Conservation (phyloP, 2,888 invertebrate species). For the Trichopria drosophilae region DNA sequence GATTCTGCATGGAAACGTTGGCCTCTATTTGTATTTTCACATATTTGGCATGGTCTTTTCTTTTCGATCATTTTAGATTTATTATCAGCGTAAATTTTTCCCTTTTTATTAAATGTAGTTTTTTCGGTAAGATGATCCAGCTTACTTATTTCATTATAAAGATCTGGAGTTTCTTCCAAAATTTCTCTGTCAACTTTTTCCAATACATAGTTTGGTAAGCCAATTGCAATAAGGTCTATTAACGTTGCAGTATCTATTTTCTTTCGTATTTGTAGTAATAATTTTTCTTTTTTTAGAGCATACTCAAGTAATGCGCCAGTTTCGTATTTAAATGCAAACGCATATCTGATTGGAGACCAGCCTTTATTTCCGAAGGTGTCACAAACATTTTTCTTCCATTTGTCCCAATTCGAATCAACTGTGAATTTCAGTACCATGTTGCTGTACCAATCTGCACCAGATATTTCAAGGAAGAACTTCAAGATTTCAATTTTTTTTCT, state of each 20-base stretch:
- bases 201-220: constrained; percentile 41
- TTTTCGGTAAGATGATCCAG: constrained; percentile 39
- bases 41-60: constrained; percentile 28
- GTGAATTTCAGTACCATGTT: constrained; percentile 28
- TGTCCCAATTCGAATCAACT: constrained; percentile 22
- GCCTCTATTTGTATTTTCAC: constrained; percentile 25
- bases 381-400: constrained; percentile 26
- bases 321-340: constrained; percentile 26
- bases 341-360: constrained; percentile 30
- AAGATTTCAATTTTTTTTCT: constrained; percentile 24
- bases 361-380: constrained; percentile 32
- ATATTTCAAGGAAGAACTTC: constrained; percentile 21
- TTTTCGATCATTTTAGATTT: not conserved
- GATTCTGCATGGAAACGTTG: constrained; percentile 33
- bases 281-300: constrained; percentile 29
- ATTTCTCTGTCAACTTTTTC: constrained; percentile 44
- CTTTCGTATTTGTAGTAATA: constrained; percentile 35
- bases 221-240: constrained; percentile 43
- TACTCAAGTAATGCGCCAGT: constrained; percentile 28
- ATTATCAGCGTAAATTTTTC: constrained; percentile 15
- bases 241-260: constrained; percentile 35
- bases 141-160: constrained; percentile 44
- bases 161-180: constrained; percentile 39
- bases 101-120: constrained; percentile 29
- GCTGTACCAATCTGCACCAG: constrained; percentile 30